Evolutionary conservation across 2,888 invertebrate species (phyloP).

Genomic region (Mesopsocus fuscifrons): DNA sequence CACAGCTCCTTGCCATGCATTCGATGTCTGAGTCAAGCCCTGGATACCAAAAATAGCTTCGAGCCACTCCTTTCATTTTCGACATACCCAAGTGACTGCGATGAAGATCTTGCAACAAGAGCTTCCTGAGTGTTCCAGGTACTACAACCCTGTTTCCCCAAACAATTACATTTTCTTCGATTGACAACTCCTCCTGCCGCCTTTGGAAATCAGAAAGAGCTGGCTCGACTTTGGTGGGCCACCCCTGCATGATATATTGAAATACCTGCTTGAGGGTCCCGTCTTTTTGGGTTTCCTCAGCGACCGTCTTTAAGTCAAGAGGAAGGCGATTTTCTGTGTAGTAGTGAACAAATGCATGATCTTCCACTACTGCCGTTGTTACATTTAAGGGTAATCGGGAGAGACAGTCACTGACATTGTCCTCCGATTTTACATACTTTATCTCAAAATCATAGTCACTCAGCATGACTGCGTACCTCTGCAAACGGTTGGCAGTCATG

Average conservation of each 20-base stretch:
- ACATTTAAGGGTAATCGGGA: background rate
- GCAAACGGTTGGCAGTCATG: slow-evolving; percentile 11
- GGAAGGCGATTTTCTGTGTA: too few relatives aligned
- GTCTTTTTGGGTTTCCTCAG: too few relatives aligned
- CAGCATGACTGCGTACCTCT: slow-evolving; percentile 17
- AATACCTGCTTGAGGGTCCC: too few relatives aligned
- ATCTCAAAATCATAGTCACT: slow-evolving; percentile 16
- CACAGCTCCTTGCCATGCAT: background rate
- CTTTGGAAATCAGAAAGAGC: too few relatives aligned
- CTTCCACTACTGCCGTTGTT: background rate
- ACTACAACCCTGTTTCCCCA: background rate
- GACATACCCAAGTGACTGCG: background rate
- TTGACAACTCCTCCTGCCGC: background rate
- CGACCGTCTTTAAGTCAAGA: too few relatives aligned
- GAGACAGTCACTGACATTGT: background rate
- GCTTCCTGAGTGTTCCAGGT: background rate
- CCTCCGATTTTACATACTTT: slow-evolving; percentile 9
- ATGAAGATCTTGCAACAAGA: background rate
- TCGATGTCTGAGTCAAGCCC: background rate
- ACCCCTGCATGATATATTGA: background rate
- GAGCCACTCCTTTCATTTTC: background rate
- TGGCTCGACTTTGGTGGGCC: too few relatives aligned
- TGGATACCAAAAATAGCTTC: background rate
- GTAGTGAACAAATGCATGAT: too few relatives aligned
- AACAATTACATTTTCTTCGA: background rate